These are phyloP conservation scores for Sylvia atricapilla DNA, from an alignment of 2,113 vertebrate species.

Conservation along the genomic window DNA sequence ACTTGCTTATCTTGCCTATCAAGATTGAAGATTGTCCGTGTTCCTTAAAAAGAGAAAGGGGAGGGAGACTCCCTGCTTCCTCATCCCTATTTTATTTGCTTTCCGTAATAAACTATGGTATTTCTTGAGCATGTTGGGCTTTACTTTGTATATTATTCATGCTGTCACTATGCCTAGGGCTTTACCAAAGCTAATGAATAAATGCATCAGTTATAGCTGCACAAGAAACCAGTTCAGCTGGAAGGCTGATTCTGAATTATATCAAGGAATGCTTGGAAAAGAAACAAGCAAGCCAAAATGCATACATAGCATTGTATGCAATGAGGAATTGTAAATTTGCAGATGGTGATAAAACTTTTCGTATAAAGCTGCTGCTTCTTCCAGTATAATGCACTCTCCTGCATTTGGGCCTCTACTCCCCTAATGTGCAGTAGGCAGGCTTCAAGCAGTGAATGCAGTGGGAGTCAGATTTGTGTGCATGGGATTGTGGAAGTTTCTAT, in stretches of 20 bases:
- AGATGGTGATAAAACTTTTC: neutral
- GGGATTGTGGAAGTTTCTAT: neutral
- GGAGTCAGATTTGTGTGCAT: neutral
- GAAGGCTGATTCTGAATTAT: slow-evolving; percentile 8
- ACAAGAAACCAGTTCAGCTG: slow-evolving; percentile 25
- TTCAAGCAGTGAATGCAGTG: neutral
- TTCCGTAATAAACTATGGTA: neutral
- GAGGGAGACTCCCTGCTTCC: fast-evolving
- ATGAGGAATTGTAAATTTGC: neutral
- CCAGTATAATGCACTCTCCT: neutral
- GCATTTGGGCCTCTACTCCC: neutral
- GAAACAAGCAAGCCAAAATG: neutral
- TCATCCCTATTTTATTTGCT: neutral
- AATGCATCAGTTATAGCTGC: neutral
- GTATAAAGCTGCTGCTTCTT: neutral
- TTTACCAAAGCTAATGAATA: slow-evolving; percentile 39
- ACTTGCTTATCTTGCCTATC: neutral
- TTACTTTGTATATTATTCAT: neutral
- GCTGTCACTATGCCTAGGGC: slow-evolving; percentile 18
- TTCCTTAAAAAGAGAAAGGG: neutral
- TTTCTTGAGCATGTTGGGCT: neutral
- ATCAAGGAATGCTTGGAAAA: neutral
- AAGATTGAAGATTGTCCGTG: neutral
- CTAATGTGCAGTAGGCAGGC: neutral
- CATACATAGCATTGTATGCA: neutral